Percentiles rank a stretch among this genome's conserved stretches.
Conservation (phyloP, 2,113 vertebrate genomes). For the Amblyopsis rosae region DNA sequence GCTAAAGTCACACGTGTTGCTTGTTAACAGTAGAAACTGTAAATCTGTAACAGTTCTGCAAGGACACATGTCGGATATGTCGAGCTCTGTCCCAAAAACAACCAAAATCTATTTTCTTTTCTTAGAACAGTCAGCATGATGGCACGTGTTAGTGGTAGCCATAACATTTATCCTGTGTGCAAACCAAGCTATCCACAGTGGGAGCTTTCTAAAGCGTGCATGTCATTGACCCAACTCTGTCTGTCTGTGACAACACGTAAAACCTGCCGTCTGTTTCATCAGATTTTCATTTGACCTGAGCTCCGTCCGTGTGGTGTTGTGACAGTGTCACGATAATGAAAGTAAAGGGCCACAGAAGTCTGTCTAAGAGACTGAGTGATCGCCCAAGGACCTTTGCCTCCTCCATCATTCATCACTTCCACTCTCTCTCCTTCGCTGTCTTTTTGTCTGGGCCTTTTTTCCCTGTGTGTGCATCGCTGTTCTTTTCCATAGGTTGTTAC, state of each 20-base stretch:
- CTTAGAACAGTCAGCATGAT: too few relatives aligned
- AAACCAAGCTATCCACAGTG: not conserved
- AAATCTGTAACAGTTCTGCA: slow-evolving; percentile 39
- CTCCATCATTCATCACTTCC: slow-evolving; percentile 65
- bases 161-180: not conserved
- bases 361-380: slow-evolving; percentile 62
- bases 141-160: not conserved
- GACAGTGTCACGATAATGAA: slow-evolving; percentile 68
- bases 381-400: slow-evolving; percentile 57
- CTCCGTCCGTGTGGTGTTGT: slow-evolving; percentile 53
- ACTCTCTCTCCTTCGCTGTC: slow-evolving; percentile 40
- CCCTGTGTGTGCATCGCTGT: not conserved
- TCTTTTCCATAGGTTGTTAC: not conserved
- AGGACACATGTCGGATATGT: slow-evolving; percentile 19
- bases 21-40: slow-evolving; percentile 21
- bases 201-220: slow-evolving; percentile 20
- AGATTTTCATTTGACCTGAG: slow-evolving; percentile 36
- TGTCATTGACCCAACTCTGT: slow-evolving; percentile 20
- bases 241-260: slow-evolving; percentile 43
- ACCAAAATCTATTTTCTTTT: too few relatives aligned
- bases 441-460: not conserved
- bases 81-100: not conserved
- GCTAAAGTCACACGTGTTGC: slow-evolving; percentile 25
- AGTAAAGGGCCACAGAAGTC: slow-evolving; percentile 60
- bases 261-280: slow-evolving; percentile 36